Percentiles rank a stretch among this genome's conserved stretches.
phyloP scores from a whole-genome alignment of 2,797 vertebrate species.

The Falco rusticolus region DNA sequence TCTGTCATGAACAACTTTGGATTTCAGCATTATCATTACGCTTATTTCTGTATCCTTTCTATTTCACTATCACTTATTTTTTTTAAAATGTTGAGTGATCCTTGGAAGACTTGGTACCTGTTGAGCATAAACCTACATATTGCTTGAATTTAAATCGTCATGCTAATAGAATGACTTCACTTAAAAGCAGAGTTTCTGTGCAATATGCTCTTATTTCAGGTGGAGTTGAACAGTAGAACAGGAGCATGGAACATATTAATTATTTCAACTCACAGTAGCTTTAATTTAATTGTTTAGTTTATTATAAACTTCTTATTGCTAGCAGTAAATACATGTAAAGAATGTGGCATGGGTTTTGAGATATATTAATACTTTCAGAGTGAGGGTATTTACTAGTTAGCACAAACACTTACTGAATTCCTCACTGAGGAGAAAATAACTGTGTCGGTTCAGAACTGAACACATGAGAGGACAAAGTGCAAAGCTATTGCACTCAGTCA shows the following conservation, averaged over 20 bases:
- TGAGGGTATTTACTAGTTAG: not conserved
- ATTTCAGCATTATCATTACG: not conserved
- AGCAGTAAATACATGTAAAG: not conserved
- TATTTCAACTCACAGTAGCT: not conserved
- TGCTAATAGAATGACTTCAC: not conserved
- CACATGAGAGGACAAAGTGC: not conserved
- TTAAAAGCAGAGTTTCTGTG: not conserved
- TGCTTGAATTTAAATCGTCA: not conserved
- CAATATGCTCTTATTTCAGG: not conserved
- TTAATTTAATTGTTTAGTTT: not conserved
- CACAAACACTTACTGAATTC: not conserved
- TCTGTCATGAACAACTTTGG: not conserved
- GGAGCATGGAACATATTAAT: not conserved
- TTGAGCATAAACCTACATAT: not conserved
- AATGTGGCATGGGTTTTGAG: not conserved
- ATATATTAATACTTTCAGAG: not conserved
- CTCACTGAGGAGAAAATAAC: not conserved
- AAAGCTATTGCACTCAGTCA: not conserved
- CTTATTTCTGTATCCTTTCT: too few relatives aligned
- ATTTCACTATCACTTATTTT: too few relatives aligned
- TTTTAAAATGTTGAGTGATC: not conserved
- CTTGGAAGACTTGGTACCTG: not conserved
- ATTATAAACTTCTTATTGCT: not conserved
- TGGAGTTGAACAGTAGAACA: not conserved
- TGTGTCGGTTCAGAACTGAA: not conserved